Percentiles rank a stretch among this genome's conserved stretches.
Evolutionary conservation across 1,140 invertebrate species (phyloP).

Genomic region (Sweltsa coloradensis): DNA sequence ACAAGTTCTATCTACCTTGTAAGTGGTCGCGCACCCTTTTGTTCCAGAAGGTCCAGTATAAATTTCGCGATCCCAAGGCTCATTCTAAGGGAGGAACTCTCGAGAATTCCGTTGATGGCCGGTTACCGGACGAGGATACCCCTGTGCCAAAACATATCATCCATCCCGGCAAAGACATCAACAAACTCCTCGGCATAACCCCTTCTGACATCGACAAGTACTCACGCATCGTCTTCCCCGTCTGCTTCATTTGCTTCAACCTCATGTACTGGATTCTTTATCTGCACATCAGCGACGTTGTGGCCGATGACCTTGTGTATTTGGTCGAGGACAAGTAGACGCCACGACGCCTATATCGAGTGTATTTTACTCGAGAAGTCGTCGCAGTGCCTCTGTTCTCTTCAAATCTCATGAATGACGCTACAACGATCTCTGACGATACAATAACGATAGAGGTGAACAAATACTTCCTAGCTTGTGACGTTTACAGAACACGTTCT

Average conservation of each 20-base stretch:
- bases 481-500: neutral
- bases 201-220: constrained; percentile 96
- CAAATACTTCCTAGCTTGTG: too few relatives aligned
- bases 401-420: neutral
- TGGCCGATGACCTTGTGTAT: constrained; percentile 81
- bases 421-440: neutral
- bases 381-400: neutral
- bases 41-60: constrained; percentile 34
- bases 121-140: constrained; percentile 24
- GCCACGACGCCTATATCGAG: neutral
- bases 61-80: constrained; percentile 34
- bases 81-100: constrained; percentile 32
- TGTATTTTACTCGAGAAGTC: neutral
- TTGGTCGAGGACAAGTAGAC: constrained; percentile 67
- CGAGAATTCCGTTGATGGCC: constrained; percentile 33
- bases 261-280: constrained; percentile 98
- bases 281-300: constrained; percentile 87
- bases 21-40: constrained; percentile 10
- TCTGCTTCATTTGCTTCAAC: constrained; percentile 95
- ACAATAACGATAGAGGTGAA: neutral
- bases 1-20: constrained; percentile 11
- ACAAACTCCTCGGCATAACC: constrained; percentile 60
- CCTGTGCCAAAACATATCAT: constrained; percentile 61
- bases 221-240: constrained; percentile 88
- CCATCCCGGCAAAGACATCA: constrained; percentile 58